phyloP scores from a whole-genome alignment of 2,797 vertebrate species.

The Megaceryle alcyon region DNA sequence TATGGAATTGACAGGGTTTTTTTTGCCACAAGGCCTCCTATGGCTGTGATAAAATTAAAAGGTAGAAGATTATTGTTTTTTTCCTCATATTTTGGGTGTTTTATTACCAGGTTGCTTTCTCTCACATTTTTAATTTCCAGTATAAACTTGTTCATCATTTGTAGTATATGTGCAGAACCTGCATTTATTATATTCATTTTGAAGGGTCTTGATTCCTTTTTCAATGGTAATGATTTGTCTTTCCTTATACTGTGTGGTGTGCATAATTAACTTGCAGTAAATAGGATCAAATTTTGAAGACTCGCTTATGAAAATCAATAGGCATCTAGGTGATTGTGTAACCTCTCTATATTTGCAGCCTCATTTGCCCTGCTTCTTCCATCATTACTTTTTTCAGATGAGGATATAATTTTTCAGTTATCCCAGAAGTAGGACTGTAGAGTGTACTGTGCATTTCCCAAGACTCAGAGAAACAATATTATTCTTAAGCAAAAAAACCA shows the following conservation, averaged over 20 bases:
- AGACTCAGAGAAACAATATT: neutral
- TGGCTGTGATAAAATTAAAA: conserved; percentile 37
- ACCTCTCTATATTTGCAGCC: neutral
- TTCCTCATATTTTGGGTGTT: neutral
- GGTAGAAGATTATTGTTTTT: neutral
- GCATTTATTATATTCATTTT: neutral
- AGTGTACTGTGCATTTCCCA: neutral
- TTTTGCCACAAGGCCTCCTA: neutral
- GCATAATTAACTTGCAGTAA: conserved; percentile 30
- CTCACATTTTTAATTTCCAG: neutral
- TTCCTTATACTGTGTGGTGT: neutral
- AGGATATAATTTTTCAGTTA: neutral
- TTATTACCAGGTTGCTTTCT: neutral
- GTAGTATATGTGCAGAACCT: neutral
- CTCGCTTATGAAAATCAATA: conserved; percentile 1
- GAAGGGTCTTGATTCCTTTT: neutral
- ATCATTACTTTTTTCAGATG: neutral
- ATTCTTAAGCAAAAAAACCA: neutral
- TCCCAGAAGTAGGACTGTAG: neutral
- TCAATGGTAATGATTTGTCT: neutral
- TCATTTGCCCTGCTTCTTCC: neutral
- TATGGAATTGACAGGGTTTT: neutral
- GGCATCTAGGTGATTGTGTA: neutral
- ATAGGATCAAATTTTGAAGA: conserved; percentile 1
- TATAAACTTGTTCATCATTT: neutral